Conservation (phyloP, 1,140 invertebrate genomes). For the Zaprionus ornatus region DNA sequence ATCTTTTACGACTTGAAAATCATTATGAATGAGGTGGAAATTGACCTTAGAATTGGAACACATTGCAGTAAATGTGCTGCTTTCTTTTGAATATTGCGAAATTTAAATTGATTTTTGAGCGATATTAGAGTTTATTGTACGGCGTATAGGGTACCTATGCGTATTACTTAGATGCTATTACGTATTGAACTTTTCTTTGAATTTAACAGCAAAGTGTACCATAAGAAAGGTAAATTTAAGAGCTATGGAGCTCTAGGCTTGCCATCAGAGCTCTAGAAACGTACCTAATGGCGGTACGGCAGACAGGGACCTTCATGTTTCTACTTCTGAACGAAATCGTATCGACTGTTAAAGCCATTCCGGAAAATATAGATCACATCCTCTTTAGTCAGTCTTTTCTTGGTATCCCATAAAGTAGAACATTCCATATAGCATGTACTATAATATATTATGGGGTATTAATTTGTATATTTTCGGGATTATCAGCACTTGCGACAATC, state of each 20-base stretch:
- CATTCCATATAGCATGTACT: not conserved
- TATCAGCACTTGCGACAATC: not conserved
- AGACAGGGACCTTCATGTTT: not conserved
- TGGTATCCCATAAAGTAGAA: not conserved
- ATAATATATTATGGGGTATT: slow-evolving; percentile 1
- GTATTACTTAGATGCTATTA: not conserved
- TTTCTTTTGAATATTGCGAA: too few relatives aligned
- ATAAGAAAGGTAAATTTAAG: rapidly evolving
- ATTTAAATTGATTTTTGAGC: too few relatives aligned
- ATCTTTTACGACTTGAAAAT: not conserved
- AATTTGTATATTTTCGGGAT: not conserved
- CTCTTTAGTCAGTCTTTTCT: not conserved
- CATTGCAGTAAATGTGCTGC: too few relatives aligned
- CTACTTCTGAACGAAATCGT: too few relatives aligned
- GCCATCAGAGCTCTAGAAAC: not conserved
- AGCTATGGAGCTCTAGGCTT: not conserved
- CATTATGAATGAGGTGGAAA: too few relatives aligned
- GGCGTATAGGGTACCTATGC: too few relatives aligned
- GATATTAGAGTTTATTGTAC: too few relatives aligned
- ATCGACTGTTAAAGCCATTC: too few relatives aligned
- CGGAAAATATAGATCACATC: too few relatives aligned
- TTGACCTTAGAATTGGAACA: too few relatives aligned
- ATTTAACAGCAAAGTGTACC: too few relatives aligned
- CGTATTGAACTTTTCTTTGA: too few relatives aligned
- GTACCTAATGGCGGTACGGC: not conserved